phyloP scores from a whole-genome alignment of 1,140 invertebrate species.

The Caenorhabditis remanei region DNA sequence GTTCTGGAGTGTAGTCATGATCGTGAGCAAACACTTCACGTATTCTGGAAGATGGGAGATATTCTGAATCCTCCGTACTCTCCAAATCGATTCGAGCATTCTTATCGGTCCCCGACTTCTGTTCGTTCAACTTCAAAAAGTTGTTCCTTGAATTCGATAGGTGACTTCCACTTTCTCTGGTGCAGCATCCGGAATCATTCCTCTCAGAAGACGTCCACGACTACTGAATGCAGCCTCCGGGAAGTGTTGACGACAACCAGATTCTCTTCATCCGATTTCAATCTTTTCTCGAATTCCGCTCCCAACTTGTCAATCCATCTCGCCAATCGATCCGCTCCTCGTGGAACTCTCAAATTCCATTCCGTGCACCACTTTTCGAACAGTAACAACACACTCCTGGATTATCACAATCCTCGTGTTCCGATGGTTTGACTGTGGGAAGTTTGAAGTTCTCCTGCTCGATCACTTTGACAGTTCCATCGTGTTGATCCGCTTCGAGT shows the following conservation, averaged over 20 bases:
- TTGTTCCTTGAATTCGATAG: not conserved
- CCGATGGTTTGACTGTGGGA: not conserved
- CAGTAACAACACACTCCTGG: conserved; percentile 5
- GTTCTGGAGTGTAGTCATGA: too few species aligned
- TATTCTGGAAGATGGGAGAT: too few species aligned
- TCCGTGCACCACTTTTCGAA: not conserved
- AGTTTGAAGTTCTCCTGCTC: conserved; percentile 23
- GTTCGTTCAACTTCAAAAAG: not conserved
- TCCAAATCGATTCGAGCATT: not conserved
- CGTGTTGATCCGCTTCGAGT: conserved; percentile 6
- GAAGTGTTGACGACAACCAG: not conserved
- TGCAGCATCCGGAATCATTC: not conserved
- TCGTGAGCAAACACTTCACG: too few species aligned
- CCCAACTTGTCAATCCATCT: conserved; percentile 13
- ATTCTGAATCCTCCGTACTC: too few species aligned
- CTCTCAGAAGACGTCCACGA: conserved; percentile 30
- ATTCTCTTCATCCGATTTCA: not conserved
- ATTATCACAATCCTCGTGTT: not conserved
- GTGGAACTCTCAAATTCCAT: not conserved
- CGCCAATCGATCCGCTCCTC: not conserved
- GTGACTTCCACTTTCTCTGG: not conserved
- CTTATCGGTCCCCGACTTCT: conserved; percentile 3
- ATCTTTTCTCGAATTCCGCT: not conserved
- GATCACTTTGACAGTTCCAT: conserved; percentile 17
- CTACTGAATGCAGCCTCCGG: conserved; percentile 2